Conservation (phyloP, 2,797 vertebrate genomes). For the Arremon brunneinucha region DNA sequence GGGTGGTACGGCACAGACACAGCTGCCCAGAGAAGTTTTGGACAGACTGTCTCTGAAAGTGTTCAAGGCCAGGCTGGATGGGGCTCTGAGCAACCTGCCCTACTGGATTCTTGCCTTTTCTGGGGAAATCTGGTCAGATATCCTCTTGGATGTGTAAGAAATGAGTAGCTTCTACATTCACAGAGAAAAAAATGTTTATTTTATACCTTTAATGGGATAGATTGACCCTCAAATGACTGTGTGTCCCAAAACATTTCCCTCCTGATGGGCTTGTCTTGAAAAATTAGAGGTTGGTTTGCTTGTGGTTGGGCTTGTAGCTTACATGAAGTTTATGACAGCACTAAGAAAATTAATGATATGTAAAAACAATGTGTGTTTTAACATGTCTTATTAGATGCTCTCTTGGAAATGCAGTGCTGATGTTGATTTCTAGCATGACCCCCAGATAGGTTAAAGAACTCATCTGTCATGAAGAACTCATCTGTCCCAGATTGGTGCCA, state of each 20-base stretch:
- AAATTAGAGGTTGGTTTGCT: neutral
- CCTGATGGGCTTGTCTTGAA: neutral
- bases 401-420: neutral
- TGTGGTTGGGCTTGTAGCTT: neutral
- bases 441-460: neutral
- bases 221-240: neutral
- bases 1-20: neutral
- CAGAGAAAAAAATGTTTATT: neutral
- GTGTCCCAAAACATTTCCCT: neutral
- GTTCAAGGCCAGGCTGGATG: neutral
- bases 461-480: neutral
- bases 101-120: neutral
- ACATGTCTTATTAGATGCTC: neutral
- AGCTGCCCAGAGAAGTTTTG: neutral
- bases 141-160: neutral
- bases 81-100: neutral
- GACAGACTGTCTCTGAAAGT: rapidly evolving
- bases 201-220: neutral
- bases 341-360: neutral
- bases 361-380: neutral
- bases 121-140: neutral
- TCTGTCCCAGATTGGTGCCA: neutral
- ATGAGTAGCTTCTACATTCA: neutral
- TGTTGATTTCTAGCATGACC: neutral
- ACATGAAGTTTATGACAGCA: neutral